A percentile compares a stretch with the other conserved stretches of the same genome.
These are phyloP conservation scores for Podarcis raffonei DNA, from an alignment of 2,113 vertebrate genomes.

Conservation along the genomic window DNA sequence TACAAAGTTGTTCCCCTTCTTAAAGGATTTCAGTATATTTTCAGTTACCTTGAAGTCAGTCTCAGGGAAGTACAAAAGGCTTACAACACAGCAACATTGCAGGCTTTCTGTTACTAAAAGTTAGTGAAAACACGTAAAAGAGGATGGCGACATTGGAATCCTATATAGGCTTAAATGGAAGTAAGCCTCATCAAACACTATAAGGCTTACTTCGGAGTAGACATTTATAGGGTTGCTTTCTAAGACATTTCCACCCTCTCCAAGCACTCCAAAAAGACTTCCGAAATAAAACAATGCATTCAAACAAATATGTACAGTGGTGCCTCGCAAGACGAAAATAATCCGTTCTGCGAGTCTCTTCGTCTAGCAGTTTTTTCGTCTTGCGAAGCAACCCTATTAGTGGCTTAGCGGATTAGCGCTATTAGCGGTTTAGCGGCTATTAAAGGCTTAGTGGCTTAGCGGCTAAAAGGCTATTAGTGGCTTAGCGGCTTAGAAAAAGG, in stretches of 20 bases:
- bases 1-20: neutral
- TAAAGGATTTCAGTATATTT: conserved; percentile 7
- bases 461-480: too few relatives aligned
- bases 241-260: neutral
- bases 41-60: conserved; percentile 23
- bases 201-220: neutral
- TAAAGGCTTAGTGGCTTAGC: too few relatives aligned
- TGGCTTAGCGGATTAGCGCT: too few relatives aligned
- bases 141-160: neutral
- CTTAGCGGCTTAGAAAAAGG: too few relatives aligned
- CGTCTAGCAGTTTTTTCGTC: too few relatives aligned
- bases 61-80: conserved; percentile 30
- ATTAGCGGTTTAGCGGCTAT: too few relatives aligned
- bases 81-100: conserved; percentile 35
- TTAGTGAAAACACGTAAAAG: conserved; percentile 27
- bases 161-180: neutral
- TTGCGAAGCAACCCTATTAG: too few relatives aligned
- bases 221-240: neutral
- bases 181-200: neutral
- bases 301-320: neutral
- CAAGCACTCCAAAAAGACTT: conserved; percentile 10
- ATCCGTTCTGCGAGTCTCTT: too few relatives aligned
- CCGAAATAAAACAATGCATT: neutral
- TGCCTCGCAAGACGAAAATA: too few relatives aligned
- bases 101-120: conserved; percentile 19